Evolutionary conservation across 2,888 invertebrate species (phyloP).

Genomic region (Phortica okadai): DNA sequence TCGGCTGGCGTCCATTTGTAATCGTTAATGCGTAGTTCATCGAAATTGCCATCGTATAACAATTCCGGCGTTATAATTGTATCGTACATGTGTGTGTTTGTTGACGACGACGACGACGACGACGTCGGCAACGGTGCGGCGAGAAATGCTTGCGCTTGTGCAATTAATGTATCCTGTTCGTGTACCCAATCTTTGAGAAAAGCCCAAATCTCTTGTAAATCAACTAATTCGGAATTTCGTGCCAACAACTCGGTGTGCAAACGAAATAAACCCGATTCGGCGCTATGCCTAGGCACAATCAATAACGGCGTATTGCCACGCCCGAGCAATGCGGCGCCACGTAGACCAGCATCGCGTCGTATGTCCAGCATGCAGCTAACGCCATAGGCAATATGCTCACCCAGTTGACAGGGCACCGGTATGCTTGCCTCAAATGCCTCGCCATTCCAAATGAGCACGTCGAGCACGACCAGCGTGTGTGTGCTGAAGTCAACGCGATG

Average conservation of each 20-base stretch:
- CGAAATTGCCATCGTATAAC: conserved; percentile 53
- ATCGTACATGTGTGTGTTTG: neutral
- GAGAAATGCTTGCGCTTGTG: conserved; percentile 44
- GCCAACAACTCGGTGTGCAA: conserved; percentile 68
- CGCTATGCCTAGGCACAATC: conserved; percentile 71
- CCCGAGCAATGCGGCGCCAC: conserved; percentile 66
- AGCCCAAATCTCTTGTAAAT: conserved; percentile 66
- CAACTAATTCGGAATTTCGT: conserved; percentile 67
- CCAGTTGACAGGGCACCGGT: conserved; percentile 69
- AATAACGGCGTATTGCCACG: conserved; percentile 62
- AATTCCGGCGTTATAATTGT: conserved; percentile 57
- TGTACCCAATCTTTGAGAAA: conserved; percentile 65
- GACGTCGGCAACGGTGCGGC: neutral
- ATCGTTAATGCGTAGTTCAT: conserved; percentile 64
- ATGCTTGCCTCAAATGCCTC: conserved; percentile 72
- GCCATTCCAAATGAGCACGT: conserved; percentile 76
- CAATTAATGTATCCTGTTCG: conserved; percentile 64
- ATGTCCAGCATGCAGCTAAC: conserved; percentile 73
- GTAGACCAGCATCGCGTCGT: conserved; percentile 67
- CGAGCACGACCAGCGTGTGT: conserved; percentile 71
- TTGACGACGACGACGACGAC: neutral
- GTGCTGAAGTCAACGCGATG: conserved; percentile 73
- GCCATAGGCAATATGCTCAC: conserved; percentile 60
- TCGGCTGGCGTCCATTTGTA: conserved; percentile 66
- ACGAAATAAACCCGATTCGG: conserved; percentile 71